These are phyloP conservation scores for Gadopsis bispinosus DNA, from an alignment of 2,797 vertebrate genomes.

Conservation along the genomic window DNA sequence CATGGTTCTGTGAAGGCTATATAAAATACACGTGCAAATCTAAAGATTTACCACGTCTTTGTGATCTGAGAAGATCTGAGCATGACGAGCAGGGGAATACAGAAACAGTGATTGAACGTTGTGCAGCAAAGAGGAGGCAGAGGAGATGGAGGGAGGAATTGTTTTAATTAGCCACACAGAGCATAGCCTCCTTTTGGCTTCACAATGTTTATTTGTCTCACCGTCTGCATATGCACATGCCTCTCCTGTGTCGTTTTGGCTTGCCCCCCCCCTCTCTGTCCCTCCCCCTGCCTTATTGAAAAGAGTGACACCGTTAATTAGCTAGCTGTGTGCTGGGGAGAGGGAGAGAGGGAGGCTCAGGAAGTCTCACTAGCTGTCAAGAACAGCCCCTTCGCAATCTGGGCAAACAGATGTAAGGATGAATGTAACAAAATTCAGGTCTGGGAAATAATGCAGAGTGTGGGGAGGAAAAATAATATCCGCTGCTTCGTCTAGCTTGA, in stretches of 20 bases:
- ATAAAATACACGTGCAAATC: conserved; percentile 46
- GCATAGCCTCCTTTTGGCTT: conserved; percentile 81
- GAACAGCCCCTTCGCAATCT: conserved; percentile 89
- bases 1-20: conserved; percentile 32
- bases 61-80: conserved; percentile 63
- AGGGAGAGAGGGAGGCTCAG: conserved; percentile 89
- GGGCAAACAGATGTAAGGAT: conserved; percentile 88
- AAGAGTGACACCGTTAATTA: conserved; percentile 90
- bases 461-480: conserved; percentile 65
- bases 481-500: conserved; percentile 55
- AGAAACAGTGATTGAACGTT: conserved; percentile 73
- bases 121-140: conserved; percentile 59
- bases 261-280: conserved; percentile 56
- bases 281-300: conserved; percentile 74
- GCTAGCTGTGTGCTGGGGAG: conserved; percentile 81
- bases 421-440: conserved; percentile 89
- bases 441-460: conserved; percentile 84
- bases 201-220: conserved; percentile 83
- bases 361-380: conserved; percentile 89
- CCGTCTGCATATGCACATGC: conserved; percentile 75
- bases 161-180: conserved; percentile 85
- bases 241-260: conserved; percentile 83
- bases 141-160: conserved; percentile 52
- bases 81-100: conserved; percentile 64
- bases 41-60: conserved; percentile 56